phyloP scores from a whole-genome alignment of 2,888 invertebrate species.

The Troides aeacus region DNA sequence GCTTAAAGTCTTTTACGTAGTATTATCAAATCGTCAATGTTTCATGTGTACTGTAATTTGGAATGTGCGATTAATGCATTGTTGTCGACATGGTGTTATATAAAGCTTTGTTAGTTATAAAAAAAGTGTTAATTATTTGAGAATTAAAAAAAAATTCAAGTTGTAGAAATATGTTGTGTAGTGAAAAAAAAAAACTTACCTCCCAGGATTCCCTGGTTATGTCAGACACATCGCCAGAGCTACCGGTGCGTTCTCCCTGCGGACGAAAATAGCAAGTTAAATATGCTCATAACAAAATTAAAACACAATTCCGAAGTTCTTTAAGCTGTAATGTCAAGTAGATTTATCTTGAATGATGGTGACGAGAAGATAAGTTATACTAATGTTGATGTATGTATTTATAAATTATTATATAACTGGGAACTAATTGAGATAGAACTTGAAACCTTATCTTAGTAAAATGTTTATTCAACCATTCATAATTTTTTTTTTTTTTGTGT shows the following conservation, averaged over 20 bases:
- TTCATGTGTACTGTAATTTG: slow-evolving; percentile 74
- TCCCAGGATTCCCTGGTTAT: slow-evolving; percentile 95
- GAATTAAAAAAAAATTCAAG: slow-evolving; percentile 3
- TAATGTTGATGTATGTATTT: slow-evolving; percentile 29
- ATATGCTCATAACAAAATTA: slow-evolving; percentile 11
- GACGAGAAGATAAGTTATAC: slow-evolving; percentile 43
- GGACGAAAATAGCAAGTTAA: slow-evolving; percentile 33
- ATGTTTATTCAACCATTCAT: not conserved
- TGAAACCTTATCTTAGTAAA: not conserved
- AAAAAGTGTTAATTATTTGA: slow-evolving; percentile 43
- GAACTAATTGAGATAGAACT: slow-evolving; percentile 10
- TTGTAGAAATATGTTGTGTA: slow-evolving; percentile 15
- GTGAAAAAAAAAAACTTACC: slow-evolving; percentile 81
- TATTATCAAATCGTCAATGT: slow-evolving; percentile 51
- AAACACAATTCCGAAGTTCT: slow-evolving; percentile 7
- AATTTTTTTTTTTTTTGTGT: not conserved
- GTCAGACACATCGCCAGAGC: slow-evolving; percentile 87
- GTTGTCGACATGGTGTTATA: slow-evolving; percentile 54
- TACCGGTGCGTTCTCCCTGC: slow-evolving; percentile 79
- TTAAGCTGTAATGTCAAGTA: slow-evolving; percentile 6
- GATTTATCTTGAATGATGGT: slow-evolving; percentile 36
- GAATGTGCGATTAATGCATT: slow-evolving; percentile 59
- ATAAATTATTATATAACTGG: slow-evolving; percentile 22
- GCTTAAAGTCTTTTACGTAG: slow-evolving; percentile 30
- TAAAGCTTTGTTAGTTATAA: slow-evolving; percentile 54